Evolutionary conservation across 1,140 invertebrate species (phyloP).

Genomic region (Nixonia krombeini): DNA sequence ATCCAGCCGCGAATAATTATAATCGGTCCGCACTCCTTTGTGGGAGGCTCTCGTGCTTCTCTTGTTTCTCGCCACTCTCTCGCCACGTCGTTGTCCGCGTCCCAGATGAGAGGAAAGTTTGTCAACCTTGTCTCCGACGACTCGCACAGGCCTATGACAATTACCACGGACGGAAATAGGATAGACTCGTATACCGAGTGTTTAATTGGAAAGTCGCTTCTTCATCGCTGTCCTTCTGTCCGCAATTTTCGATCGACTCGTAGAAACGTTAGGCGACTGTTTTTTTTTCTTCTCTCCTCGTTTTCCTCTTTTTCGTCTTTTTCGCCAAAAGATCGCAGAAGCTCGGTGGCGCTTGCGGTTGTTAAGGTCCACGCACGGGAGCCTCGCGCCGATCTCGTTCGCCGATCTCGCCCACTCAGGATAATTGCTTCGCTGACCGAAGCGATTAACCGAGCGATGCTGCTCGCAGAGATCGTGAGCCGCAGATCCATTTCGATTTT

Average conservation of each 20-base stretch:
- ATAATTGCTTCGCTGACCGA: conserved; percentile 67
- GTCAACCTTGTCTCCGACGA: not conserved
- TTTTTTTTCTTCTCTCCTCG: not conserved
- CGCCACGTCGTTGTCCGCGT: conserved; percentile 8
- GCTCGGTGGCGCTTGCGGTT: no score
- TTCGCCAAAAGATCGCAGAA: no score
- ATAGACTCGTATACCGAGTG: no score
- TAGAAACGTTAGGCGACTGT: no score
- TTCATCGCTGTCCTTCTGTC: no score
- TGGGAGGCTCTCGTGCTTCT: conserved; percentile 6
- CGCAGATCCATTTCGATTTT: conserved; percentile 61
- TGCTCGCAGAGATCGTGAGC: conserved; percentile 50
- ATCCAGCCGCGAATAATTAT: conserved; percentile 55
- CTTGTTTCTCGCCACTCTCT: not conserved
- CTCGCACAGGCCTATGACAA: not conserved
- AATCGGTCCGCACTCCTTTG: conserved; percentile 35
- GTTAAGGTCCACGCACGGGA: conserved; percentile 23
- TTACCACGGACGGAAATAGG: not conserved
- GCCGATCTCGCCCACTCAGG: conserved; percentile 61
- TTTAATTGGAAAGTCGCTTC: no score
- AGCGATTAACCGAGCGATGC: conserved; percentile 57
- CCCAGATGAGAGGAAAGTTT: conserved; percentile 7
- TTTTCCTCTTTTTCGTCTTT: no score
- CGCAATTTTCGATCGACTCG: no score
- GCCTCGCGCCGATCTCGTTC: conserved; percentile 48